Percentiles rank a stretch among this genome's conserved stretches.
These are phyloP conservation scores for Cyprinodon variegatus DNA, from an alignment of 2,113 vertebrate species.

Conservation along the genomic window DNA sequence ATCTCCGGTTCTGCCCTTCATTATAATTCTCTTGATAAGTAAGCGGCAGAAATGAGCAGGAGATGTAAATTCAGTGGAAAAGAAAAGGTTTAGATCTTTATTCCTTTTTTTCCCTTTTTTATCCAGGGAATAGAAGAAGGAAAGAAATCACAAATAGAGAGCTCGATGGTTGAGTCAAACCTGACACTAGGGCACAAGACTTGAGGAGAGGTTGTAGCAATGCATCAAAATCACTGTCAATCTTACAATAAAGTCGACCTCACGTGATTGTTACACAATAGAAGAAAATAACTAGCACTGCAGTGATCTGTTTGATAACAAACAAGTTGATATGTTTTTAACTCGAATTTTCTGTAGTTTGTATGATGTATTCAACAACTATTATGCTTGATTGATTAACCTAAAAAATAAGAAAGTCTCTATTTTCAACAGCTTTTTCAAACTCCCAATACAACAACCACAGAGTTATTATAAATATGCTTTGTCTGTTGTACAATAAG, in stretches of 20 bases:
- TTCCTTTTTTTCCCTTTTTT: constrained; percentile 44
- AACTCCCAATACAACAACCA: too few species aligned
- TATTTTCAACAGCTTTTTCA: too few species aligned
- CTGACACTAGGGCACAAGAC: constrained; percentile 69
- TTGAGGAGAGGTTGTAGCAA: constrained; percentile 39
- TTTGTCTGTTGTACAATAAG: too few species aligned
- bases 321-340: background rate
- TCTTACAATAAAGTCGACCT: background rate
- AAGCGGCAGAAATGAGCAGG: constrained; percentile 91
- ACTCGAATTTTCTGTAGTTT: too few species aligned
- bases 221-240: constrained; percentile 49
- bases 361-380: too few species aligned
- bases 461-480: too few species aligned
- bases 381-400: too few species aligned
- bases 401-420: too few species aligned
- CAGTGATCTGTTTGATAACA: background rate
- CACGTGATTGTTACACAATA: constrained; percentile 5
- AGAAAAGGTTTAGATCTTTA: constrained; percentile 92
- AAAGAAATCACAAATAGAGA: constrained; percentile 43
- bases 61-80: constrained; percentile 96
- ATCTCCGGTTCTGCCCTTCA: constrained; percentile 92
- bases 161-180: constrained; percentile 61
- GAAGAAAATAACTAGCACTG: background rate
- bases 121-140: constrained; percentile 70
- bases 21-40: constrained; percentile 98